A percentile compares a stretch with the other conserved stretches of the same genome.
Evolutionary conservation across 1,140 invertebrate genomes (phyloP).

Genomic region (Aethina tumida): DNA sequence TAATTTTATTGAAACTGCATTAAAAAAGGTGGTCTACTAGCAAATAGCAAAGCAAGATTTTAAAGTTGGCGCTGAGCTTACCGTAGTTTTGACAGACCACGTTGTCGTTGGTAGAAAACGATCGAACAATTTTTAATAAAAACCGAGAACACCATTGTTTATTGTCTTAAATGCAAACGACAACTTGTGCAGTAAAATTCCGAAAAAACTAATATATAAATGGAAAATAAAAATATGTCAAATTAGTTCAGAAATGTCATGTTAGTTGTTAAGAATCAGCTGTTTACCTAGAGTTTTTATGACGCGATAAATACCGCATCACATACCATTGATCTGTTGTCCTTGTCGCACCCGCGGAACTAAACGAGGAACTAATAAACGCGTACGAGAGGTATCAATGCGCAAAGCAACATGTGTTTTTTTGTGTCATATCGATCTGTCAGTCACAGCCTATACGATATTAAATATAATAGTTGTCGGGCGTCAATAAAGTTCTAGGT

Average conservation of each 20-base stretch:
- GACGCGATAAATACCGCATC: slow-evolving; percentile 9
- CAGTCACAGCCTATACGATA: too few species aligned
- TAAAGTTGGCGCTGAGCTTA: slow-evolving; percentile 15
- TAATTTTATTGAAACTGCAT: slow-evolving; percentile 1
- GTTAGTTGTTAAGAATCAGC: slow-evolving; percentile 7
- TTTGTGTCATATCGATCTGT: slow-evolving; percentile 27
- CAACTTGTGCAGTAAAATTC: background rate
- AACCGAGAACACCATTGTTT: slow-evolving; percentile 25
- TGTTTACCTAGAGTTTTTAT: slow-evolving; percentile 5
- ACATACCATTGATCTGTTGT: slow-evolving; percentile 7
- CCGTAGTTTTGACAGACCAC: slow-evolving; percentile 23
- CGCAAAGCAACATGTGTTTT: slow-evolving; percentile 28
- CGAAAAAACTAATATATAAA: slow-evolving; percentile 1
- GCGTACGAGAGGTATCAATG: slow-evolving; percentile 8
- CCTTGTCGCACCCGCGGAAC: slow-evolving; percentile 3
- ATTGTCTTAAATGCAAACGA: too few species aligned
- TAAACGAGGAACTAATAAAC: slow-evolving; percentile 2
- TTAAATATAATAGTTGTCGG: slow-evolving; percentile 10
- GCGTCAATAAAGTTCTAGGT: slow-evolving; percentile 10
- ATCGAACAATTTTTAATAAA: slow-evolving; percentile 25
- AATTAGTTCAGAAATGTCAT: slow-evolving; percentile 8
- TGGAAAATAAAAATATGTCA: slow-evolving; percentile 3
- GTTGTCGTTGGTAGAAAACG: slow-evolving; percentile 27
- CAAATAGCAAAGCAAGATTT: background rate
- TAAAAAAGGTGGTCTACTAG: background rate